A percentile compares a stretch with the other conserved stretches of the same genome.
Conservation (phyloP, 2,113 vertebrate genomes). For the Trogon surrucura region DNA sequence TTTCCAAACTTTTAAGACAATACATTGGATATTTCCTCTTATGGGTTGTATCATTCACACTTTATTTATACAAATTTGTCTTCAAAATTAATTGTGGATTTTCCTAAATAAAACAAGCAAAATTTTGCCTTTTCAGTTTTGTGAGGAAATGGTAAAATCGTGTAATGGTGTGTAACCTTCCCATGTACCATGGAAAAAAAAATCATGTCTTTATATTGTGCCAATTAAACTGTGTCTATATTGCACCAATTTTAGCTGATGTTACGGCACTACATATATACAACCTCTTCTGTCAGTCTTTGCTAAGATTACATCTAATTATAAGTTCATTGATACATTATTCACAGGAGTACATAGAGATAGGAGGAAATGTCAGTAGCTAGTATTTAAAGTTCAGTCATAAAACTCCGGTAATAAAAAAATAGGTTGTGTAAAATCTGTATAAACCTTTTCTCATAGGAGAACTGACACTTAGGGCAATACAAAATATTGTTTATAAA, state of each 20-base stretch:
- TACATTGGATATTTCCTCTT: conserved; percentile 8
- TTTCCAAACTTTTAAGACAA: conserved; percentile 41
- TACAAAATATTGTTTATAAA: conserved; percentile 28
- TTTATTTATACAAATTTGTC: conserved; percentile 28
- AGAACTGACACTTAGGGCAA: not conserved
- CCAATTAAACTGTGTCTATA: not conserved
- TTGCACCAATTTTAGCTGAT: not conserved
- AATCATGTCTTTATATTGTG: not conserved
- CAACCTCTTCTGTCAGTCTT: conserved; percentile 32
- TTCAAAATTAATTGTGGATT: not conserved
- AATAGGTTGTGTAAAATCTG: conserved; percentile 22
- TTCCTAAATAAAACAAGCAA: not conserved
- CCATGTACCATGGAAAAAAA: not conserved
- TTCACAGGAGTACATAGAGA: conserved; percentile 19
- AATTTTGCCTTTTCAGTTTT: not conserved
- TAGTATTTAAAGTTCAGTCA: conserved; percentile 64
- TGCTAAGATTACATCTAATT: conserved; percentile 32
- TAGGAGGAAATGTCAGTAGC: conserved; percentile 40
- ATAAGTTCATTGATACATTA: conserved; percentile 23
- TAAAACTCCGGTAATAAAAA: conserved; percentile 45
- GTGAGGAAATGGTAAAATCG: not conserved
- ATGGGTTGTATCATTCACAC: not conserved
- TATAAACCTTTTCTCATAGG: conserved; percentile 21
- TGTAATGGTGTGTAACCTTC: not conserved
- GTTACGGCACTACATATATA: not conserved